Evolutionary conservation across 1,140 invertebrate genomes (phyloP).

Genomic region (Heliothis subflexa): DNA sequence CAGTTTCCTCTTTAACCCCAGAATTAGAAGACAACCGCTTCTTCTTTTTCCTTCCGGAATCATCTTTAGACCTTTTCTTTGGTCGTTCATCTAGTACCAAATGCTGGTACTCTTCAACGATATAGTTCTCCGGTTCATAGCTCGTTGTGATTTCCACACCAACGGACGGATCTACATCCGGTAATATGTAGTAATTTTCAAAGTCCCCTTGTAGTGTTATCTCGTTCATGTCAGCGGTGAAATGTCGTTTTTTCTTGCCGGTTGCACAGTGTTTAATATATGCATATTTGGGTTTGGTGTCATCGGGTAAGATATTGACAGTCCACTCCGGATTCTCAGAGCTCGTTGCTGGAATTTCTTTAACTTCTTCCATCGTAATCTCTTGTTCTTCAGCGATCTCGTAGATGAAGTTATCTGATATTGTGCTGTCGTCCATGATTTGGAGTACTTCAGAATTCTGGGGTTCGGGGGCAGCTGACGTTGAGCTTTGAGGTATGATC

Average conservation of each 20-base stretch:
- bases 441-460: conserved; percentile 67
- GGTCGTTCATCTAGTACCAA: conserved; percentile 73
- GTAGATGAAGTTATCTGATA: conserved; percentile 79
- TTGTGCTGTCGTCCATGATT: conserved; percentile 73
- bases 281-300: conserved; percentile 74
- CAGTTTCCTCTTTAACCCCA: conserved; percentile 58
- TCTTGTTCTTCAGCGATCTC: conserved; percentile 82
- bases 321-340: conserved; percentile 69
- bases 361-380: conserved; percentile 80
- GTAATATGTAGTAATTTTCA: conserved; percentile 80
- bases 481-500: conserved; percentile 74
- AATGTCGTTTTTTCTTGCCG: conserved; percentile 78
- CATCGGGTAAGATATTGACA: conserved; percentile 77
- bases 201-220: conserved; percentile 76
- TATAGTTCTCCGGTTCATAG: conserved; percentile 77
- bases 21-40: conserved; percentile 52
- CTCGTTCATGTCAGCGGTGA: conserved; percentile 79
- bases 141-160: conserved; percentile 78
- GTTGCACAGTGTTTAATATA: conserved; percentile 78
- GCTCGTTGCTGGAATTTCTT: conserved; percentile 67
- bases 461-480: conserved; percentile 41
- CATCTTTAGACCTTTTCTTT: conserved; percentile 66
- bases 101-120: conserved; percentile 76
- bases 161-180: conserved; percentile 75
- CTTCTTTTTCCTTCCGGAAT: conserved; percentile 61